Percentiles rank a stretch among this genome's conserved stretches.
Conservation (phyloP, 2,888 invertebrate genomes). For the Lasioglossum vierecki region DNA sequence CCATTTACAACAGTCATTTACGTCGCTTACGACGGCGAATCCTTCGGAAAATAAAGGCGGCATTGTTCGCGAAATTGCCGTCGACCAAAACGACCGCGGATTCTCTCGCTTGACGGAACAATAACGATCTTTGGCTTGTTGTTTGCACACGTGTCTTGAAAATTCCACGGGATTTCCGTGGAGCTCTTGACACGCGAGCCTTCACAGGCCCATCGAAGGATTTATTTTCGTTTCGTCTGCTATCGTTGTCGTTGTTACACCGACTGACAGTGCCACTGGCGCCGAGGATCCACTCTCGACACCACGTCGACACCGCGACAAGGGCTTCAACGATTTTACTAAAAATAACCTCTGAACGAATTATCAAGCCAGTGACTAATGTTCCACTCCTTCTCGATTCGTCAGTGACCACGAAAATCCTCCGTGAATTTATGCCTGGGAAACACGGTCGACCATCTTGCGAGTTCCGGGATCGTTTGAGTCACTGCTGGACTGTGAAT, state of each 20-base stretch:
- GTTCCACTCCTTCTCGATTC: conserved; percentile 51
- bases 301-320: conserved; percentile 33
- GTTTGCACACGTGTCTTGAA: conserved; percentile 67
- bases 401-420: conserved; percentile 57
- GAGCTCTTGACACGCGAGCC: conserved; percentile 43
- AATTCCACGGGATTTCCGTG: conserved; percentile 47
- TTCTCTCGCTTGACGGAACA: conserved; percentile 26
- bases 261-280: conserved; percentile 61
- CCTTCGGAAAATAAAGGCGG: conserved; percentile 34
- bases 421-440: conserved; percentile 70
- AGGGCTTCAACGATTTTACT: conserved; percentile 56
- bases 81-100: conserved; percentile 21
- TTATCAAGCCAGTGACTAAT: conserved; percentile 77
- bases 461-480: no score
- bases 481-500: no score
- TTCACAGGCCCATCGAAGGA: conserved; percentile 60
- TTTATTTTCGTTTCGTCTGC: conserved; percentile 68
- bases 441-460: background rate
- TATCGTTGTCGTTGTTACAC: conserved; percentile 65
- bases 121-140: conserved; percentile 49
- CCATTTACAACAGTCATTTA: conserved; percentile 11
- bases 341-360: conserved; percentile 77
- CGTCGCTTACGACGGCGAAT: conserved; percentile 18
- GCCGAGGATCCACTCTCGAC: conserved; percentile 59
- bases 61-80: conserved; percentile 37